These are phyloP conservation scores for Elymnias hypermnestra DNA, from an alignment of 1,140 invertebrate genomes.

Conservation along the genomic window DNA sequence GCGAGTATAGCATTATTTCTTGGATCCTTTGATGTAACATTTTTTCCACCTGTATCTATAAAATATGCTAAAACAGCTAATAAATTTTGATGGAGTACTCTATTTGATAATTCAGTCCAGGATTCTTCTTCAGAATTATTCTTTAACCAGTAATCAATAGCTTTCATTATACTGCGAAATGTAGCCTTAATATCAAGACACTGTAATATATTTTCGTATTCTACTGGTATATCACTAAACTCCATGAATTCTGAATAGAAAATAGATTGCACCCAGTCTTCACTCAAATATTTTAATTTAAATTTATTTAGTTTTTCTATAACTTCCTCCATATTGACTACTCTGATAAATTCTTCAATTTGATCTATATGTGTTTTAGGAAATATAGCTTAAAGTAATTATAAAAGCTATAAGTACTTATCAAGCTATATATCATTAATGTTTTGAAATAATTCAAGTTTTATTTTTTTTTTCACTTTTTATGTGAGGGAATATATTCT, in stretches of 20 bases:
- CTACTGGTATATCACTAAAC: slow-evolving; percentile 46
- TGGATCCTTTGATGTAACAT: slow-evolving; percentile 40
- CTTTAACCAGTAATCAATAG: slow-evolving; percentile 36
- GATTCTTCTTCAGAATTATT: slow-evolving; percentile 40
- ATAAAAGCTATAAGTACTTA: too few relatives aligned
- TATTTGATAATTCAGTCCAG: slow-evolving; percentile 45
- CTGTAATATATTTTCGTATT: slow-evolving; percentile 46
- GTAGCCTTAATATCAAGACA: slow-evolving; percentile 27
- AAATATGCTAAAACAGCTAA: slow-evolving; percentile 51
- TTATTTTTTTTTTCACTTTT: too few relatives aligned
- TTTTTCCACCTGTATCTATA: slow-evolving; percentile 53
- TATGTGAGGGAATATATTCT: too few relatives aligned
- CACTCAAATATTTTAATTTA: slow-evolving; percentile 35
- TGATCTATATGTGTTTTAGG: not conserved
- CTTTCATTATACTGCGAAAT: slow-evolving; percentile 33
- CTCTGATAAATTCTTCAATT: not conserved
- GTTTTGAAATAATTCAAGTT: too few relatives aligned
- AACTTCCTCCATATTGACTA: slow-evolving; percentile 23
- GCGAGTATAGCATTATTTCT: slow-evolving; percentile 52
- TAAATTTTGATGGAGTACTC: slow-evolving; percentile 45
- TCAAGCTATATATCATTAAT: too few relatives aligned
- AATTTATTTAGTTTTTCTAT: slow-evolving; percentile 38
- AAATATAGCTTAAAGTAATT: not conserved
- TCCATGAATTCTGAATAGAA: slow-evolving; percentile 56
- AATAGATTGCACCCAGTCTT: slow-evolving; percentile 49